Conservation (phyloP, 2,113 vertebrate species). For the Megaceryle maxima region DNA sequence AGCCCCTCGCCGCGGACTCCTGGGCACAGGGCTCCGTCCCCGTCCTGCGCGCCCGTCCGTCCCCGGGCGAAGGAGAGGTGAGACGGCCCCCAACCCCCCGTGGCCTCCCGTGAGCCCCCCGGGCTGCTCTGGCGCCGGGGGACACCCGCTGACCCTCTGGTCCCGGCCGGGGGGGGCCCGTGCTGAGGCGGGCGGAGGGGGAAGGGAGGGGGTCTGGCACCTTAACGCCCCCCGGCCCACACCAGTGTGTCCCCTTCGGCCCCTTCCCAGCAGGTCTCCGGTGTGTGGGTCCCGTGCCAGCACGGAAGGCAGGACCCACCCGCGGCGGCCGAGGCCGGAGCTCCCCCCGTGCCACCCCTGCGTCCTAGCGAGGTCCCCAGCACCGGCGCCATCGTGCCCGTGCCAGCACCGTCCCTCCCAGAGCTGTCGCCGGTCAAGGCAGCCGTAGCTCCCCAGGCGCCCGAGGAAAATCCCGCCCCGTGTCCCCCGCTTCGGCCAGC, state of each 20-base stretch:
- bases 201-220: neutral
- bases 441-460: rapidly evolving
- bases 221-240: neutral
- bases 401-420: rapidly evolving
- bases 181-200: neutral
- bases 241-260: too few relatives aligned
- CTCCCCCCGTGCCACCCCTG: neutral
- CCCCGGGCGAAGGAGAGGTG: slow-evolving; percentile 26
- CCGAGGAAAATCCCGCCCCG: too few relatives aligned
- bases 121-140: neutral
- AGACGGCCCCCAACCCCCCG: neutral
- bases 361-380: neutral
- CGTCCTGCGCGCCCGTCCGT: neutral
- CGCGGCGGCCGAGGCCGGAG: rapidly evolving
- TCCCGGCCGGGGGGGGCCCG: too few relatives aligned
- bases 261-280: neutral
- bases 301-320: neutral
- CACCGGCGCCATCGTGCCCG: rapidly evolving
- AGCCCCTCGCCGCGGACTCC: slow-evolving; percentile 49
- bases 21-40: slow-evolving; percentile 78
- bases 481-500: neutral
- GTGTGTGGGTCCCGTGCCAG: neutral
- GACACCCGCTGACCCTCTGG: too few relatives aligned
- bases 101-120: neutral
- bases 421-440: rapidly evolving